A percentile compares a stretch with the other conserved stretches of the same genome.
Evolutionary conservation across 2,113 vertebrate genomes (phyloP).

Genomic region (Eurystomus gularis): DNA sequence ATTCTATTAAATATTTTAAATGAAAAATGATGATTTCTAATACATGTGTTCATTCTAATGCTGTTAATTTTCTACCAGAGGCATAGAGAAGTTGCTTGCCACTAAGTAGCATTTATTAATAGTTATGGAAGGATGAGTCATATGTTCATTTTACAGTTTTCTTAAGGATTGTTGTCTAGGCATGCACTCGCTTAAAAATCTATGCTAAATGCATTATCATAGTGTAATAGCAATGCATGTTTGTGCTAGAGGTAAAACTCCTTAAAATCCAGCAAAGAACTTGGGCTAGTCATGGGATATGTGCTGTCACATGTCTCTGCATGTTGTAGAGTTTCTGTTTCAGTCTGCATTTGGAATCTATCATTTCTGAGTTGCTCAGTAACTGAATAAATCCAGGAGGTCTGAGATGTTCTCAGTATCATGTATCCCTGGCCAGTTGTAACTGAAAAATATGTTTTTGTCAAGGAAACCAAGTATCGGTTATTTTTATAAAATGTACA

Average conservation of each 20-base stretch:
- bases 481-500: background rate
- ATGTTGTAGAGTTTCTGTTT: background rate
- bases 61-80: background rate
- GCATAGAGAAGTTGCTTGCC: background rate
- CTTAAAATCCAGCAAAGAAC: background rate
- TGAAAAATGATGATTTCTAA: background rate
- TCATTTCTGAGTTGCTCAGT: background rate
- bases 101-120: background rate
- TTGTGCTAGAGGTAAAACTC: background rate
- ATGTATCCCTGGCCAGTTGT: background rate
- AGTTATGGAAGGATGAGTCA: background rate
- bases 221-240: background rate
- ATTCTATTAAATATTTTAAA: background rate
- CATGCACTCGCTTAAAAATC: background rate
- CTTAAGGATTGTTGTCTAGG: background rate
- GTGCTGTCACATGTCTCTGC: background rate
- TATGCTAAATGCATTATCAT: background rate
- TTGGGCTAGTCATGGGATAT: background rate
- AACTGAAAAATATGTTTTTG: background rate
- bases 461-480: background rate
- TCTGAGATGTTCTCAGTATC: background rate
- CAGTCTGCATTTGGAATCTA: background rate
- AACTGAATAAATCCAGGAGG: background rate
- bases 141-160: background rate
- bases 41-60: background rate